phyloP scores from a whole-genome alignment of 2,888 invertebrate species.

The Coenonympha arcania region DNA sequence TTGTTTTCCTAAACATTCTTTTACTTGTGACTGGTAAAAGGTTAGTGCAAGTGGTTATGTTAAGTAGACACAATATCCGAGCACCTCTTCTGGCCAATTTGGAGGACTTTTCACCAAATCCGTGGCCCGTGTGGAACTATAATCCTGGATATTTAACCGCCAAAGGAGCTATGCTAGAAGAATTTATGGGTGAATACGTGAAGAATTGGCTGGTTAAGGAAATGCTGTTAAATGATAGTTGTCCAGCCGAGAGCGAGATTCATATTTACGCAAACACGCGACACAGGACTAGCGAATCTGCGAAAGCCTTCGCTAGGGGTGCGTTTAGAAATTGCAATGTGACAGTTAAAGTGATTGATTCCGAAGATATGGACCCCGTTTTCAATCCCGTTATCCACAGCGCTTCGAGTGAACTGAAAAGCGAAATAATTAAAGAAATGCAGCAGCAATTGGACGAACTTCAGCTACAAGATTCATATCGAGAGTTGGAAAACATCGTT shows the following conservation, averaged over 20 bases:
- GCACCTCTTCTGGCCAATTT: slow-evolving; percentile 44
- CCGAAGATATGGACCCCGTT: slow-evolving; percentile 38
- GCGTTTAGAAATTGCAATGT: slow-evolving; percentile 51
- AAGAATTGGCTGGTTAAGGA: slow-evolving; percentile 43
- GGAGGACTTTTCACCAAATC: slow-evolving; percentile 36
- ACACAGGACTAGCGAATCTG: slow-evolving; percentile 49
- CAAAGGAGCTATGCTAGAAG: slow-evolving; percentile 52
- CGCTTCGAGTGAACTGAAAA: slow-evolving; percentile 33
- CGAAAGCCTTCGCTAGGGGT: slow-evolving; percentile 41
- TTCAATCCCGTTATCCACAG: slow-evolving; percentile 48
- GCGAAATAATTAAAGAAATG: slow-evolving; percentile 39
- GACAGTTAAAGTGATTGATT: slow-evolving; percentile 36
- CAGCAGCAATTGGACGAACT: slow-evolving; percentile 35
- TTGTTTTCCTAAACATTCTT: slow-evolving; percentile 12
- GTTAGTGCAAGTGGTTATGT: slow-evolving; percentile 45
- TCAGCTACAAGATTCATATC: slow-evolving; percentile 37
- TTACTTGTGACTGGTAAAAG: slow-evolving; percentile 16
- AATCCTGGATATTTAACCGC: slow-evolving; percentile 43
- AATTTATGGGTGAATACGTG: slow-evolving; percentile 51
- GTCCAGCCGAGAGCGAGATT: slow-evolving; percentile 39
- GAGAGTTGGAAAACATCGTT: slow-evolving; percentile 42
- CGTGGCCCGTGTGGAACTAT: slow-evolving; percentile 45
- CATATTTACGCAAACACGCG: slow-evolving; percentile 49
- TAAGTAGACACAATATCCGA: slow-evolving; percentile 54
- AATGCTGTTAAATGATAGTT: slow-evolving; percentile 36